A percentile compares a stretch with the other conserved stretches of the same genome.
These are phyloP conservation scores for Nematostella vectensis DNA, from an alignment of 92 coral and sea anemone genomes.

Conservation along the genomic window DNA sequence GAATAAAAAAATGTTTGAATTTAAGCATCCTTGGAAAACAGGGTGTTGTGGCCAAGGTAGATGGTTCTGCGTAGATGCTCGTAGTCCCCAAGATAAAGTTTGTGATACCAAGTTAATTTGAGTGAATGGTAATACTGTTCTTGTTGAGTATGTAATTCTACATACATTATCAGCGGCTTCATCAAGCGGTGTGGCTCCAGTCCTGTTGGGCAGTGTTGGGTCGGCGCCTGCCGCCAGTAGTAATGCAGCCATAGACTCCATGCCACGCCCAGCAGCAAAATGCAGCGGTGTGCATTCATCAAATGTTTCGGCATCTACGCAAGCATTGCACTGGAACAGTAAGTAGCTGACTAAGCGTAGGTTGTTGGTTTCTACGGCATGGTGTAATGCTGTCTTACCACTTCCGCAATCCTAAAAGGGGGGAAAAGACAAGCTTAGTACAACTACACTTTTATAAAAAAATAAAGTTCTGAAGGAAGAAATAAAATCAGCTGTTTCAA, in stretches of 20 bases:
- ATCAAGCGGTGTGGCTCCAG: slow-evolving; percentile 62
- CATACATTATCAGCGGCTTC: slow-evolving; percentile 48
- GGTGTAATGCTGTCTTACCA: slow-evolving; percentile 89
- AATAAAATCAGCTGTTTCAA: too few relatives aligned
- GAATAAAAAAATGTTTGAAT: too few relatives aligned
- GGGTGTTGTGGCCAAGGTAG: too few relatives aligned
- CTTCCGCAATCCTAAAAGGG: slow-evolving; percentile 71
- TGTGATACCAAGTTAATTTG: too few relatives aligned
- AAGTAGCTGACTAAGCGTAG: slow-evolving; percentile 55
- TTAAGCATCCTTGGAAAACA: too few relatives aligned
- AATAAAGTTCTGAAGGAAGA: background rate
- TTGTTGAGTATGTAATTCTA: too few relatives aligned
- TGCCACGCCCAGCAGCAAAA: slow-evolving; percentile 85
- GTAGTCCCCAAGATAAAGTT: too few relatives aligned
- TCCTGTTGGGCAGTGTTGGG: slow-evolving; percentile 41
- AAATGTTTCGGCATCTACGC: slow-evolving; percentile 54
- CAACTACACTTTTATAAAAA: background rate
- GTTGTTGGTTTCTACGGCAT: slow-evolving; percentile 74
- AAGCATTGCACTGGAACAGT: slow-evolving; percentile 63
- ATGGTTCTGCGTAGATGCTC: too few relatives aligned
- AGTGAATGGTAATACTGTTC: too few relatives aligned
- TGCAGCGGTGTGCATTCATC: slow-evolving; percentile 85
- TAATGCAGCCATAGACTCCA: slow-evolving; percentile 52
- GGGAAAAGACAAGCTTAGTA: background rate
- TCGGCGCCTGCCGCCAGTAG: slow-evolving; percentile 87